phyloP scores from a whole-genome alignment of 2,888 invertebrate species.

The Xestobium rufovillosum region DNA sequence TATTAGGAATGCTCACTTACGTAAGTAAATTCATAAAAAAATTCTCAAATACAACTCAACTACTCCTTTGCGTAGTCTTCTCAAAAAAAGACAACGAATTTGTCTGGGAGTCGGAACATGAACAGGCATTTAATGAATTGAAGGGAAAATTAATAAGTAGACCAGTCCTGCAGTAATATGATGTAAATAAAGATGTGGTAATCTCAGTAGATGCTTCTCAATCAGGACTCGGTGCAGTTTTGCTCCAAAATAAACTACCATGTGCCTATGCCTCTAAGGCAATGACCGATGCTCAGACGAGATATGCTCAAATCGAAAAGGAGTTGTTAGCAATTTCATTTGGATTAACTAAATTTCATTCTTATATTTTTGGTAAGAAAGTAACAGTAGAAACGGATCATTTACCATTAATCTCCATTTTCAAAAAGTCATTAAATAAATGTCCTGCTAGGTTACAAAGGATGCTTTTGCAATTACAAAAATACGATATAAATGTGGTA shows the following conservation, averaged over 20 bases:
- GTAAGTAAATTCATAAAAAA: conserved; percentile 16
- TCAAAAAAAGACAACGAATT: conserved; percentile 13
- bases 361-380: conserved; percentile 11
- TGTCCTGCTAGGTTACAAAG: too few relatives aligned
- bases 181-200: conserved; percentile 8
- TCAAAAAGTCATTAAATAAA: conserved; percentile 14
- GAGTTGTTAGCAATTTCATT: conserved; percentile 6
- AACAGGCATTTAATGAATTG: conserved; percentile 6
- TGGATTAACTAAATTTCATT: conserved; percentile 11
- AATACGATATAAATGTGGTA: conserved; percentile 13
- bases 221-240: conserved; percentile 7
- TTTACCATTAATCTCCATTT: conserved; percentile 6
- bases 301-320: conserved; percentile 14
- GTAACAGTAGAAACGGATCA: conserved; percentile 14
- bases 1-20: conserved; percentile 13
- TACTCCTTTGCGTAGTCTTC: conserved; percentile 6
- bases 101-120: conserved; percentile 10
- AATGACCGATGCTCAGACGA: conserved; percentile 10
- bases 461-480: too few relatives aligned
- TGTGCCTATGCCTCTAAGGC: conserved; percentile 12
- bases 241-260: conserved; percentile 9
- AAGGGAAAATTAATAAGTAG: conserved; percentile 8
- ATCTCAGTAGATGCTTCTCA: conserved; percentile 15
- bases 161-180: conserved; percentile 12
- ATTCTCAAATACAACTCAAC: conserved; percentile 11